Conservation (phyloP, 2,888 invertebrate genomes). For the Diogma glabrata region DNA sequence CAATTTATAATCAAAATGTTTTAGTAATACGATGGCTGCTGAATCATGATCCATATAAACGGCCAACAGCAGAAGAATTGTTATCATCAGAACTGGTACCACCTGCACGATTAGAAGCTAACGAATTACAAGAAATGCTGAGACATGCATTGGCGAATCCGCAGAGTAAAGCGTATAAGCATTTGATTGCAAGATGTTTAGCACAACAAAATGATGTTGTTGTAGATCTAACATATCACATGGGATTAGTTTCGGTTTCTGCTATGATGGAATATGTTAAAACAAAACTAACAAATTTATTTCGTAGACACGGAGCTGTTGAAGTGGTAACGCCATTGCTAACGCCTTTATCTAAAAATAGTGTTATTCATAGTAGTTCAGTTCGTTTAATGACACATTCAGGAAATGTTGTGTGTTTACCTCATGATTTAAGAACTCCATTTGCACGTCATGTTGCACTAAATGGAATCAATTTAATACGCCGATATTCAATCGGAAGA, state of each 20-base stretch:
- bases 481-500: constrained; percentile 75
- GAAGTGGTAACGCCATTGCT: constrained; percentile 69
- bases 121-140: constrained; percentile 70
- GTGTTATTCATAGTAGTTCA: constrained; percentile 28
- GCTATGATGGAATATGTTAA: constrained; percentile 35
- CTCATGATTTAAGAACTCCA: constrained; percentile 70
- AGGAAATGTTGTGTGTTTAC: constrained; percentile 76
- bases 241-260: constrained; percentile 39
- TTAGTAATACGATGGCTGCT: constrained; percentile 60
- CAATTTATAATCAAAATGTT: constrained; percentile 6
- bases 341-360: constrained; percentile 55
- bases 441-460: constrained; percentile 76
- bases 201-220: constrained; percentile 34
- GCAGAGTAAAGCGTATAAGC: constrained; percentile 65
- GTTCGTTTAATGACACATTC: constrained; percentile 79
- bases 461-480: constrained; percentile 62
- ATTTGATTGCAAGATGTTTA: constrained; percentile 42
- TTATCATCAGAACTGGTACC: constrained; percentile 74
- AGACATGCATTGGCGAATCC: constrained; percentile 71
- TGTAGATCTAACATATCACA: constrained; percentile 69
- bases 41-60: constrained; percentile 67
- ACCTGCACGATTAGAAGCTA: constrained; percentile 74
- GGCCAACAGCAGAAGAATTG: constrained; percentile 79
- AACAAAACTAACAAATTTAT: constrained; percentile 42
- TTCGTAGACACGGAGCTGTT: constrained; percentile 68